Conservation (phyloP, 2,888 invertebrate species). For the Machimus atricapillus region DNA sequence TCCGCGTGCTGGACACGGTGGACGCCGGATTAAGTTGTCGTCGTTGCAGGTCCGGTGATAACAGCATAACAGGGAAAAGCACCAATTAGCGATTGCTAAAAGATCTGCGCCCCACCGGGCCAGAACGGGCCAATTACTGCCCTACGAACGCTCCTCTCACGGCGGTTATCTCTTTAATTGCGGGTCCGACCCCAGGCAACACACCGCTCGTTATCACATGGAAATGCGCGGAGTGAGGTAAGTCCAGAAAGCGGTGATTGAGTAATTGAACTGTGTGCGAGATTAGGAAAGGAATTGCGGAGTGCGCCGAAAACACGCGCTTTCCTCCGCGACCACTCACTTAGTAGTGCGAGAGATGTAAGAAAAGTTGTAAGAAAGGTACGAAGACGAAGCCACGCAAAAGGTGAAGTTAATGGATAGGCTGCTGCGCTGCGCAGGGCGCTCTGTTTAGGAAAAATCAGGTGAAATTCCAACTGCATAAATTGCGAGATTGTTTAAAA, state of each 20-base stretch:
- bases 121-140: slow-evolving; percentile 15
- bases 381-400: neutral
- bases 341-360: neutral
- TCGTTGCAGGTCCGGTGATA: neutral
- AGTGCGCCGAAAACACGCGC: neutral
- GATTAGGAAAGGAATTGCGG: slow-evolving; percentile 1
- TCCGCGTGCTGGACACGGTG: neutral
- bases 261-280: slow-evolving; percentile 33
- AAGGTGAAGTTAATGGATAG: neutral
- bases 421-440: neutral
- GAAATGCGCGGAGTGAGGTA: neutral
- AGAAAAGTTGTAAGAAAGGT: neutral
- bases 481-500: neutral
- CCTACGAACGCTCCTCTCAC: neutral
- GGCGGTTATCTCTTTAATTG: neutral
- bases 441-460: neutral
- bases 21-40: neutral
- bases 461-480: neutral
- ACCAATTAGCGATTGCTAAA: neutral
- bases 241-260: slow-evolving; percentile 17
- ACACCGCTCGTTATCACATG: slow-evolving; percentile 3
- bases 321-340: neutral
- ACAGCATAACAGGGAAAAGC: neutral
- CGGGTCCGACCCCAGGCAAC: neutral
- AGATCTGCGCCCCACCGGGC: neutral